Base-by-base conservation (phyloP, 2,113 vertebrate species). In the Chinchilla lanigera region DNA sequence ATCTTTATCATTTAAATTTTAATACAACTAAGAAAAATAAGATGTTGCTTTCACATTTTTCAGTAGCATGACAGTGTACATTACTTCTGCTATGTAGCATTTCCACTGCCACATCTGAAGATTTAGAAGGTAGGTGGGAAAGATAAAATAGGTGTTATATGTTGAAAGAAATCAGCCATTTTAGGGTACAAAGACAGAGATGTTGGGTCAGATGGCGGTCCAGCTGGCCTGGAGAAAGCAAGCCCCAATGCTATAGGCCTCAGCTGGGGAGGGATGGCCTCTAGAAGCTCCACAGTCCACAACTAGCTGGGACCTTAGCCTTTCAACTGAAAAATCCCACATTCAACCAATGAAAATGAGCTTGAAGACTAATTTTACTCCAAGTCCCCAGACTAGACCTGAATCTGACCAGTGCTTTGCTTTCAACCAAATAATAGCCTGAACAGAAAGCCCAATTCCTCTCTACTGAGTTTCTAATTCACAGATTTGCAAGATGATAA, bases 1-100 rank as follows among this genome's bases (percentile, higher is more conserved):
- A 77, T 47, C 47, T 26, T 50, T n/a, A 20, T 54, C n/a, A 95
- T 78, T 90, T 75, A 86, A 67, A 95, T n/a, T 52, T 75, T 86
- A 82, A 50, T 5, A 85, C 13, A 94, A n/a, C 11, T 41, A 89
- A 50, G 4, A 81, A 26, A 90, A 85, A 38, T 58, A 71, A 17
- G 11, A 17, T 61, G n/a, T 38, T 85, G 78, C 6, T 73, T 90
- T 85, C 16, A 30, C n/a, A 85, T 89, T 65, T 89, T 24, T 83
- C 19, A 82, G n/a, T 81, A 89, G 61, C 11, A 83, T 35, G n/a
- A 61, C 4, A 30, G 54, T 63, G 7, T 41, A 71, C 44, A 41
- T n/a, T 80, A 71, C 30, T 88, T 61, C 52, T 60, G 67, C 61
- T 75, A 2, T 7, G 1, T 86, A 86, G 33, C 22, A 19, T 56